These are phyloP conservation scores for Adrianichthys oophorus DNA, from an alignment of 2,797 vertebrate genomes.

Conservation along the genomic window DNA sequence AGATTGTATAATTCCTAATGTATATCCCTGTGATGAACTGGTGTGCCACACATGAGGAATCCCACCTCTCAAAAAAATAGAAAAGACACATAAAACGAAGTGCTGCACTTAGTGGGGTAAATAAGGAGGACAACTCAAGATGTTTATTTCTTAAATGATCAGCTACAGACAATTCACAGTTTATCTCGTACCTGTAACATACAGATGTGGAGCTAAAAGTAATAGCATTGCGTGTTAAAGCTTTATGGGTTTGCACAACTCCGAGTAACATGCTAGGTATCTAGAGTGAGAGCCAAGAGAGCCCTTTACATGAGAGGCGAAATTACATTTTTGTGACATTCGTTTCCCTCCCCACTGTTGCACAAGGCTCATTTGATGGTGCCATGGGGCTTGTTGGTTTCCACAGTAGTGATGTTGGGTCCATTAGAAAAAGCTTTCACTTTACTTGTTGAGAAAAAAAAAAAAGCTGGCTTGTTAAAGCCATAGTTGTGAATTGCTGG, in stretches of 20 bases:
- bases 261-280: conserved; percentile 56
- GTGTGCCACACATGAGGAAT: no score
- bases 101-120: no score
- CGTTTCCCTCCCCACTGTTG: conserved; percentile 66
- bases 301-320: conserved; percentile 65
- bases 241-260: conserved; percentile 41
- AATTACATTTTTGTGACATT: conserved; percentile 78
- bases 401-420: conserved; percentile 53
- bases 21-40: no score
- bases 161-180: conserved; percentile 18
- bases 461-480: conserved; percentile 56
- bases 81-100: no score
- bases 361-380: conserved; percentile 59
- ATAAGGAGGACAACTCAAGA: no score
- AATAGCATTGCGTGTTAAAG: conserved; percentile 36
- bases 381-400: conserved; percentile 74
- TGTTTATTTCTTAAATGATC: no score
- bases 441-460: conserved; percentile 59
- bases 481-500: conserved; percentile 59
- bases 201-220: conserved; percentile 36
- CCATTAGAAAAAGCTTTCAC: conserved; percentile 75
- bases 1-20: no score
- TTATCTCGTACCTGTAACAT: conserved; percentile 18
- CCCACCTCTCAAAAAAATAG: no score
- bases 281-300: conserved; percentile 63